A percentile compares a stretch with the other conserved stretches of the same genome.
Evolutionary conservation across 2,797 vertebrate genomes (phyloP).

Genomic region (Enteromius argenteus): DNA sequence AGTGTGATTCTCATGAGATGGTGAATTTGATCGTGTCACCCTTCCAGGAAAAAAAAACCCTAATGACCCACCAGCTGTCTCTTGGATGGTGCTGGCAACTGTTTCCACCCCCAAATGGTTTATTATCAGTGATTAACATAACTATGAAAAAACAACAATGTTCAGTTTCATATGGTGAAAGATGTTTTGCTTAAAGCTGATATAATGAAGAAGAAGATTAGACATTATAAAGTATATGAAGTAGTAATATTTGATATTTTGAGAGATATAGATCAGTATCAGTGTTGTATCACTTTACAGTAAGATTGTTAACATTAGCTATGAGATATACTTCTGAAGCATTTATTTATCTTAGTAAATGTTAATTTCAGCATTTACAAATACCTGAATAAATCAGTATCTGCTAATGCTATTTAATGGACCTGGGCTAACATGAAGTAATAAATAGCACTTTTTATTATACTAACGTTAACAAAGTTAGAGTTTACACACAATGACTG

Average conservation of each 20-base stretch:
- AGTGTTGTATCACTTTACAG: background rate
- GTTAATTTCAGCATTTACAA: background rate
- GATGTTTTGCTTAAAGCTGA: background rate
- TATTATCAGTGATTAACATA: conserved; percentile 36
- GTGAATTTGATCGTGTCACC: conserved; percentile 49
- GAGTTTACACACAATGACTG: too few species aligned
- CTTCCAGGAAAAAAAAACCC: conserved; percentile 54
- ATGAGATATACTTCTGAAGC: background rate
- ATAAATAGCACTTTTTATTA: background rate
- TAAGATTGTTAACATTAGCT: background rate
- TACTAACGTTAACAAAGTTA: background rate
- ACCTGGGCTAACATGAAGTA: background rate
- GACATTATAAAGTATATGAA: background rate
- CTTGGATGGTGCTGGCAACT: conserved; percentile 46
- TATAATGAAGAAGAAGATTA: background rate
- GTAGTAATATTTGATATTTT: background rate
- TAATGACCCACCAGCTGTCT: conserved; percentile 65
- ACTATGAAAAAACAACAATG: conserved; percentile 7
- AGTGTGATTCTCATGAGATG: conserved; percentile 48
- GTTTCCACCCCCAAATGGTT: conserved; percentile 35
- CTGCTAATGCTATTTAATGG: background rate
- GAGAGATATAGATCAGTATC: background rate
- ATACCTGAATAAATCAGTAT: background rate
- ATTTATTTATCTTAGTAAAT: background rate
- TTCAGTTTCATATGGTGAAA: conserved; percentile 13